phyloP scores from a whole-genome alignment of 2,797 vertebrate genomes.

The Etheostoma nigrum region DNA sequence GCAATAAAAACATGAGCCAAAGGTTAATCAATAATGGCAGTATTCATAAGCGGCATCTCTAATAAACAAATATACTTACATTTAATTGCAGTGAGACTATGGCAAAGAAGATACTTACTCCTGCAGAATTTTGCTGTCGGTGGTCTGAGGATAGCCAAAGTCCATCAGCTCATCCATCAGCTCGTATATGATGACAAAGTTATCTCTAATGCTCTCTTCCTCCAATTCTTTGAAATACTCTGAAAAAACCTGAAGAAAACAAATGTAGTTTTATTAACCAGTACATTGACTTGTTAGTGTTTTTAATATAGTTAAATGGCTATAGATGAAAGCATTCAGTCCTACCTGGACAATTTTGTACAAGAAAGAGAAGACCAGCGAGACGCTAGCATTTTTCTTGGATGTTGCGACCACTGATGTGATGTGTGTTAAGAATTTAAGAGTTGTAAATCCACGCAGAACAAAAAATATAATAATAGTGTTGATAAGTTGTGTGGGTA shows the following conservation, averaged over 20 bases:
- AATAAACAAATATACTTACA: neutral
- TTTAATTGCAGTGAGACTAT: neutral
- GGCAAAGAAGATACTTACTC: conserved; percentile 87
- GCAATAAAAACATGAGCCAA: neutral
- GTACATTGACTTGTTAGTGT: no score
- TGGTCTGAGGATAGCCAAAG: conserved; percentile 98
- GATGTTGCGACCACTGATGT: conserved; percentile 97
- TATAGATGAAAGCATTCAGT: neutral
- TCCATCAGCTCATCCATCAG: conserved; percentile 98
- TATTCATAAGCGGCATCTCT: neutral
- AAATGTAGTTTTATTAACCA: neutral
- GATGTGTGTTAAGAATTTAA: conserved; percentile 68
- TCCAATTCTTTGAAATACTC: conserved; percentile 99
- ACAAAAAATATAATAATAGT: neutral
- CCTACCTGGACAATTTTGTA: conserved; percentile 99
- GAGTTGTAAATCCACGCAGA: neutral
- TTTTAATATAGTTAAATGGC: no score
- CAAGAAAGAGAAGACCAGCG: conserved; percentile 97
- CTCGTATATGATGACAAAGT: conserved; percentile 99
- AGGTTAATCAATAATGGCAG: no score
- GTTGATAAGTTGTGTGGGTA: neutral
- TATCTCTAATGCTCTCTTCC: conserved; percentile 98
- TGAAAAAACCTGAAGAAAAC: conserved; percentile 91
- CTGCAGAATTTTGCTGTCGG: conserved; percentile 98
- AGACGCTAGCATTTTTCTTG: conserved; percentile 98